These are phyloP conservation scores for Parnassius mnemosyne DNA, from an alignment of 2,888 invertebrate species.

Conservation along the genomic window DNA sequence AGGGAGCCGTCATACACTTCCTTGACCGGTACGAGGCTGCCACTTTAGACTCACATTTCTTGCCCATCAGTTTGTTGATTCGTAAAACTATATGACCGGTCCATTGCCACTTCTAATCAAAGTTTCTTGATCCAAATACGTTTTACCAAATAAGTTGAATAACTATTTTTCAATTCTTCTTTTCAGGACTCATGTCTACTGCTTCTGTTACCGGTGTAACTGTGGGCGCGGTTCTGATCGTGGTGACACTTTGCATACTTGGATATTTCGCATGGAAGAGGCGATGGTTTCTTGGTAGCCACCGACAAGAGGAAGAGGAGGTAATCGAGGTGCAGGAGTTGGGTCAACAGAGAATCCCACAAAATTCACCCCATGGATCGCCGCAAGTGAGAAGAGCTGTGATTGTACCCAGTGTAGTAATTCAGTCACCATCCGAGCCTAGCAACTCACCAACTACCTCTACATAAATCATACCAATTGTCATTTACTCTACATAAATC, in stretches of 20 bases:
- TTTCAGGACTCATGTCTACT: slow-evolving; percentile 63
- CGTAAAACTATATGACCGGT: too few species aligned
- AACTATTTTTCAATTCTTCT: too few species aligned
- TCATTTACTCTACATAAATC: neutral
- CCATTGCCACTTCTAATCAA: too few species aligned
- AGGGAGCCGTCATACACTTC: too few species aligned
- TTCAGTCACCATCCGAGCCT: slow-evolving; percentile 56
- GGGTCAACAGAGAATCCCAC: slow-evolving; percentile 19
- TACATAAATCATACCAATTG: neutral
- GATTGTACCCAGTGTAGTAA: slow-evolving; percentile 40
- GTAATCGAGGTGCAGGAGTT: slow-evolving; percentile 48
- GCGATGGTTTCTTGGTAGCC: slow-evolving; percentile 47
- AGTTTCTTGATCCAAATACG: too few species aligned
- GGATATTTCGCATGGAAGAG: slow-evolving; percentile 61
- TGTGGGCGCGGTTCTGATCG: slow-evolving; percentile 52
- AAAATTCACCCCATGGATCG: slow-evolving; percentile 28
- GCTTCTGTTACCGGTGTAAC: slow-evolving; percentile 65
- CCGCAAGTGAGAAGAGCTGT: slow-evolving; percentile 32
- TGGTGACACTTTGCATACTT: slow-evolving; percentile 43
- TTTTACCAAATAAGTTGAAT: too few species aligned
- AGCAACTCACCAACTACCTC: slow-evolving; percentile 34
- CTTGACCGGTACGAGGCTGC: too few species aligned
- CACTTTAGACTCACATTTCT: too few species aligned
- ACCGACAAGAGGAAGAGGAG: slow-evolving; percentile 36
- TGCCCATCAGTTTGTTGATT: too few species aligned